Conservation (phyloP, 2,888 invertebrate species). For the Ametastegia equiseti region DNA sequence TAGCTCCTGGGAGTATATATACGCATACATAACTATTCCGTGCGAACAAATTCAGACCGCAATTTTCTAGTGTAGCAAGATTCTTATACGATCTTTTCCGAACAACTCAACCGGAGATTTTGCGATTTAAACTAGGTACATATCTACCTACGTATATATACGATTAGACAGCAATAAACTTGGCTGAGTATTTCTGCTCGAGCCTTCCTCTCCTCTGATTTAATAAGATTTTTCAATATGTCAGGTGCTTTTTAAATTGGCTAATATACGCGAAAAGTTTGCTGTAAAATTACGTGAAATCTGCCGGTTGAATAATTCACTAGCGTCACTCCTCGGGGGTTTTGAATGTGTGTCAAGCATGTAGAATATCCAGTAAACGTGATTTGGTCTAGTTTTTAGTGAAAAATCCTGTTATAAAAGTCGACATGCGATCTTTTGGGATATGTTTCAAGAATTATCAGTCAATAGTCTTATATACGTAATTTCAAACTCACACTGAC, state of each 20-base stretch:
- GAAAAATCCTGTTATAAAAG: neutral
- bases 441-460: neutral
- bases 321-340: neutral
- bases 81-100: neutral
- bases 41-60: slow-evolving; percentile 7
- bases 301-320: slow-evolving; percentile 16
- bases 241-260: neutral
- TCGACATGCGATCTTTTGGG: neutral
- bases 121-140: neutral
- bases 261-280: neutral
- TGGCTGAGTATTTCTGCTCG: neutral
- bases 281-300: neutral
- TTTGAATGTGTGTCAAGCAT: slow-evolving; percentile 6
- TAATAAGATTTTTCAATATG: neutral
- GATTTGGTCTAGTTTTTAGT: neutral
- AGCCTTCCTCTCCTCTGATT: neutral
- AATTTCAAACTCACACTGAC: neutral
- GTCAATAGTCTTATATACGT: neutral
- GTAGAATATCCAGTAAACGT: neutral
- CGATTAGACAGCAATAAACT: neutral
- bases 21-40: neutral
- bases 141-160: no score
- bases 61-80: neutral
- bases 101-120: neutral
- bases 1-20: slow-evolving; percentile 14